Percentiles rank a stretch among this genome's conserved stretches.
Conservation (phyloP, 2,113 vertebrate species). For the Erpornis zantholeuca region DNA sequence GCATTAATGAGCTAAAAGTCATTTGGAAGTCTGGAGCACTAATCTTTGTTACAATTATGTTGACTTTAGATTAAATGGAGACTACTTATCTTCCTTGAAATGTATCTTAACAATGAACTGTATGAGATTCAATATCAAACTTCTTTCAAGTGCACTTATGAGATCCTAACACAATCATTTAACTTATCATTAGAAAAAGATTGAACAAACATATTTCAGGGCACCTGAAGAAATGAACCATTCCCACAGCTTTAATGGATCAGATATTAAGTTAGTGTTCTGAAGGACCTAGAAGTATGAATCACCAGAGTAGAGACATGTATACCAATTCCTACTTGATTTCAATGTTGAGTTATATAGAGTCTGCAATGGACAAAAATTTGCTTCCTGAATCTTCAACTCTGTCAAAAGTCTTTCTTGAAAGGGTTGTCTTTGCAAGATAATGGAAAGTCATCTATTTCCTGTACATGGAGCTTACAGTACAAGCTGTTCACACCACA, state of each 20-base stretch:
- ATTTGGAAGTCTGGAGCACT: not conserved
- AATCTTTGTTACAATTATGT: not conserved
- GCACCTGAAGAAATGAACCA: not conserved
- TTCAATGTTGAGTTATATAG: not conserved
- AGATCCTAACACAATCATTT: not conserved
- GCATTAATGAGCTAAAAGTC: not conserved
- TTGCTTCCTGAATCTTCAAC: not conserved
- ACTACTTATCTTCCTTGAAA: not conserved
- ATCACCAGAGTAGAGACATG: not conserved
- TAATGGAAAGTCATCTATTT: not conserved
- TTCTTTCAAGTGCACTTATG: not conserved
- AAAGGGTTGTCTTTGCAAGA: not conserved
- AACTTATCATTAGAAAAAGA: not conserved
- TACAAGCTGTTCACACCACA: not conserved
- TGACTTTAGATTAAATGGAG: not conserved
- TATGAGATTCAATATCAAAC: not conserved
- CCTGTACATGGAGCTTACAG: not conserved
- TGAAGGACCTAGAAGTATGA: not conserved
- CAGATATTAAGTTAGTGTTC: not conserved
- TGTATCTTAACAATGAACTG: not conserved
- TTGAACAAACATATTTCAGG: not conserved
- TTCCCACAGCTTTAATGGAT: not conserved
- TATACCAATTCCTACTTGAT: not conserved
- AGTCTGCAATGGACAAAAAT: not conserved
- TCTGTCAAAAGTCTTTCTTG: not conserved